Base-by-base conservation (phyloP, 1,140 invertebrate genomes). In the Drosophila obscura region DNA sequence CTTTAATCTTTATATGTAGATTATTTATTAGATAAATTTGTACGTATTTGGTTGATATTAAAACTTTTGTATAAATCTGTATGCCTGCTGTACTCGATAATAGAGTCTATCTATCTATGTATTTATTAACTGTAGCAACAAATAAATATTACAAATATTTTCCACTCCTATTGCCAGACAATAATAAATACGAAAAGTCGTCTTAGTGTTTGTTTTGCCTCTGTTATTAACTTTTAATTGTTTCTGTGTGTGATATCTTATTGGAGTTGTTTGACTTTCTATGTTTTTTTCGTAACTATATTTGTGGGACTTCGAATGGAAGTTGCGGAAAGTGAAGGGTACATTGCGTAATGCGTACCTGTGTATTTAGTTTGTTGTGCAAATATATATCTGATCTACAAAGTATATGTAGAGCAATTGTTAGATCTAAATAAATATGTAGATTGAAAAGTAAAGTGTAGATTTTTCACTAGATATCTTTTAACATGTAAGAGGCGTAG, bases 101-200 rank as follows among this genome's bases (percentile, higher is more conserved):
- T 66, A 56, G 66, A 15, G 24, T 49, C 15, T 46, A 28, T 61
- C 15, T 66, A 24, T 73, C 50, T 49, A 39, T 58, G 35, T 73
- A 73, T 72, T 72, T 72, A 72, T 72, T 71, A 58, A 59, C 66
- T 52, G 22, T 71, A 72, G 68, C 46, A 72, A 60, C 51, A 72
- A 72, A 71, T 19, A 28, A 72, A 72, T 71, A 46, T 52, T 48
- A 28, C 16, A 24, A 26, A 48, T 39, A 41, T 31, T 50, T 57
- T 57, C 4, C 26, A 16, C 35, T 35, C 8, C 64, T n/a, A 6
- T 43, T 57, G 49, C 19, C 66, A 57, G 64, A 31, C 26, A 58
- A 58, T 19, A 68, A 69, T 69, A 69, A 69, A 68, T 57, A n/a
- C 46, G 22, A 43, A 43, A 35, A 41, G 57, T 24, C 7, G 16